Evolutionary conservation across 1,140 invertebrate species (phyloP).

Genomic region (Ephestia elutella): DNA sequence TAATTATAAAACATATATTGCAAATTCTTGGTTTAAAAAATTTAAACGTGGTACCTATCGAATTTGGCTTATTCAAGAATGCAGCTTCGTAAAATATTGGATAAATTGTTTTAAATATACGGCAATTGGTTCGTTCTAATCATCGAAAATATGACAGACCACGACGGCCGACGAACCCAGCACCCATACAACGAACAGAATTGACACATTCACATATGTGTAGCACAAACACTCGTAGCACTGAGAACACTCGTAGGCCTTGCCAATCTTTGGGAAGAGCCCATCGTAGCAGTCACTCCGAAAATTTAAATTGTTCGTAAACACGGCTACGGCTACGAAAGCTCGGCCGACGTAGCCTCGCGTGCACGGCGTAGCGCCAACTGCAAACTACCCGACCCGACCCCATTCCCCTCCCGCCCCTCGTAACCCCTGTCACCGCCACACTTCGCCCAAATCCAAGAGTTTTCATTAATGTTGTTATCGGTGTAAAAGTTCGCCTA

Average conservation of each 20-base stretch:
- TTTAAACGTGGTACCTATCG: too few species aligned
- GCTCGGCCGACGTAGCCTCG: slow-evolving; percentile 38
- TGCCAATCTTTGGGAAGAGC: slow-evolving; percentile 25
- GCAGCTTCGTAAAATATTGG: slow-evolving; percentile 33
- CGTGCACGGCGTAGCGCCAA: slow-evolving; percentile 45
- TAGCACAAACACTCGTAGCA: slow-evolving; percentile 39
- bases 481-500: slow-evolving; percentile 62
- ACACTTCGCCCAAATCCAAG: slow-evolving; percentile 61
- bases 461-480: slow-evolving; percentile 73
- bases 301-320: slow-evolving; percentile 20
- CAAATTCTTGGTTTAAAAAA: too few species aligned
- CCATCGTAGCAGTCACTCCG: slow-evolving; percentile 29
- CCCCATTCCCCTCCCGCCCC: slow-evolving; percentile 44
- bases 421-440: slow-evolving; percentile 54
- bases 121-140: slow-evolving; percentile 42
- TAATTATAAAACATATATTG: too few species aligned
- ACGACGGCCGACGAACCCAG: slow-evolving; percentile 39
- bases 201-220: slow-evolving; percentile 36
- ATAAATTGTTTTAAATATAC: neutral
- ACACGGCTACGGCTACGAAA: slow-evolving; percentile 29
- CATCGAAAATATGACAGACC: slow-evolving; percentile 50
- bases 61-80: too few species aligned
- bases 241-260: slow-evolving; percentile 38
- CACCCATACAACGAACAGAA: slow-evolving; percentile 50
- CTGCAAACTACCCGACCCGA: slow-evolving; percentile 39